Evolutionary conservation across 2,888 invertebrate species (phyloP), one percentile per base, ranked within the genome.

Genomic region (Oligia latruncula): DNA sequence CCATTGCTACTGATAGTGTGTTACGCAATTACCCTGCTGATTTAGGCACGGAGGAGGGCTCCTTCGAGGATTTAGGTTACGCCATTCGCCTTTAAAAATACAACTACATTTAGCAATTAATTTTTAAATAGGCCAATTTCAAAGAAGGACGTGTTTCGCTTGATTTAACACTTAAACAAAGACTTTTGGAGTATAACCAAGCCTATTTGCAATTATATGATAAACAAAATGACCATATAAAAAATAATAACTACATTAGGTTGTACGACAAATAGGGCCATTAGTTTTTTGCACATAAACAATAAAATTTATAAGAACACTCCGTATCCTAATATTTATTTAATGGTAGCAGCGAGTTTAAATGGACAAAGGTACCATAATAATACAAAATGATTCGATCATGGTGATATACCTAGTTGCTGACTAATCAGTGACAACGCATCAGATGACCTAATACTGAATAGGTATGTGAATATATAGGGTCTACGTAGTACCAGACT

Each of bases 261-360:
- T 17, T 20, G 23, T 66, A 68, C 66, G 29, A 77, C 43, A 75
- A 85, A 71, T 23, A n/a, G 23, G 67, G 13, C 8, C 72, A 84
- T 87, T 87, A 64, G 60, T 40, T 15, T 49, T 49, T 13, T 49
- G 49, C 13, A 49, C 49, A 49, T 4, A 49, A 13, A 49, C 11
- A 49, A 49, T 49, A 49, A 49, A 29, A 29, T 49, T 49, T 49
- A 74, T 70, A 35, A 68, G 66, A 76, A 66, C 43, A 49, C 29
- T 71, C 40, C 43, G 35, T 74, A 83, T 55, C 68, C 60, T 86
- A 87, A 86, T 86, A 77, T 35, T 76, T 87, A 77, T 87, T 76
- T 87, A 87, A 87, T 87, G n/a, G 78, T 43, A 43, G 60, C 23
- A 23, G 29, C 17, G 23, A 35, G 20, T 58, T 20, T 40, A 60